These are phyloP conservation scores for Melipona beecheii DNA, from an alignment of 2,888 invertebrate genomes.

Conservation along the genomic window DNA sequence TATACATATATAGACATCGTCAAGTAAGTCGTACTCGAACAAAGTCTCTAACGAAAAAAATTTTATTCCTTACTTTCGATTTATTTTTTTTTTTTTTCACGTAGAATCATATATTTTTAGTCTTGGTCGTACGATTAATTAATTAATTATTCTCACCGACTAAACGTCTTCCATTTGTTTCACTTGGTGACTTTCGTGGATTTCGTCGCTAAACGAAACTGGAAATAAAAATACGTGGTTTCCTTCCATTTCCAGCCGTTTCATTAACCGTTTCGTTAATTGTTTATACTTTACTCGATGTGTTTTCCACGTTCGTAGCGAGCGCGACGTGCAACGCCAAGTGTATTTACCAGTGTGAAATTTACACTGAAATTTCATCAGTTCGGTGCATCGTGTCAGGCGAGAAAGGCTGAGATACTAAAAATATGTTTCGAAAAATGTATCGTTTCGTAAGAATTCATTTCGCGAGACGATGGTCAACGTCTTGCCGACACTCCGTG, in stretches of 20 bases:
- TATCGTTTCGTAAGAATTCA: no score
- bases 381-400: no score
- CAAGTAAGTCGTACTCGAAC: no score
- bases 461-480: no score
- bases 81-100: no score
- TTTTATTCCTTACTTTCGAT: no score
- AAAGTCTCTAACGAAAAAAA: no score
- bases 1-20: no score
- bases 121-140: not conserved
- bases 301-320: not conserved
- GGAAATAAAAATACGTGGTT: not conserved
- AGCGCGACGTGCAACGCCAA: not conserved
- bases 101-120: not conserved
- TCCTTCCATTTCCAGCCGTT: not conserved
- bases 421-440: not conserved
- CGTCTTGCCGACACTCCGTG: no score
- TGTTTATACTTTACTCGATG: not conserved
- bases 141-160: not conserved
- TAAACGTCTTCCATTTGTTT: not conserved
- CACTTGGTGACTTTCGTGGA: not conserved
- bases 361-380: not conserved
- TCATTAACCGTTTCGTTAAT: conserved; percentile 1
- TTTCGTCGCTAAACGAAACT: not conserved
- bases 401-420: not conserved
- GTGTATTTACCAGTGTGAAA: not conserved